phyloP scores from a whole-genome alignment of 2,797 vertebrate species.

The Ispidina picta region DNA sequence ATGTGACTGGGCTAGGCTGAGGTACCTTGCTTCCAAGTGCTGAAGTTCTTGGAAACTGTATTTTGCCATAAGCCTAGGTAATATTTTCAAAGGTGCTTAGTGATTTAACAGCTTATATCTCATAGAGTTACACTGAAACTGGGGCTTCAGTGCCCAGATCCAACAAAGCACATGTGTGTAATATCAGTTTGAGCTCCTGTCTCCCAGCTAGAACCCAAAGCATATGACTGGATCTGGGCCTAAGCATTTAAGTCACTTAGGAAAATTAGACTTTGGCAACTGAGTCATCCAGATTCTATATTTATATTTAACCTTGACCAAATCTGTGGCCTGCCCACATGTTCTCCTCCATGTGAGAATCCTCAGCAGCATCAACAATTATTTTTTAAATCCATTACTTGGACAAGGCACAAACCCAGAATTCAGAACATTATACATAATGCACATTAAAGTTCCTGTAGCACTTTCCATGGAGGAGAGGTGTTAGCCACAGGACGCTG shows the following conservation, averaged over 20 bases:
- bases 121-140: neutral
- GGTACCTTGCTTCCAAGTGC: neutral
- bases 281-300: neutral
- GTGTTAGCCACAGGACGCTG: slow-evolving; percentile 25
- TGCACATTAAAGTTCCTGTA: neutral
- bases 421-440: neutral
- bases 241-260: neutral
- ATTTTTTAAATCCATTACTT: neutral
- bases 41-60: neutral
- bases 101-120: neutral
- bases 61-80: neutral
- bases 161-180: neutral
- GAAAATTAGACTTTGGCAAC: neutral
- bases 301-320: neutral
- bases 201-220: neutral
- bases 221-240: neutral
- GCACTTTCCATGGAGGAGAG: neutral
- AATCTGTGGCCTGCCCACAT: neutral
- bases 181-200: neutral
- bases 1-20: neutral
- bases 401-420: slow-evolving; percentile 2
- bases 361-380: slow-evolving; percentile 23
- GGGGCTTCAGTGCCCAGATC: neutral
- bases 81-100: neutral
- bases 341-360: neutral